Percentiles rank a stretch among this genome's conserved stretches.
Evolutionary conservation across 2,888 invertebrate genomes (phyloP).

Genomic region (Gymnosoma rotundatum): DNA sequence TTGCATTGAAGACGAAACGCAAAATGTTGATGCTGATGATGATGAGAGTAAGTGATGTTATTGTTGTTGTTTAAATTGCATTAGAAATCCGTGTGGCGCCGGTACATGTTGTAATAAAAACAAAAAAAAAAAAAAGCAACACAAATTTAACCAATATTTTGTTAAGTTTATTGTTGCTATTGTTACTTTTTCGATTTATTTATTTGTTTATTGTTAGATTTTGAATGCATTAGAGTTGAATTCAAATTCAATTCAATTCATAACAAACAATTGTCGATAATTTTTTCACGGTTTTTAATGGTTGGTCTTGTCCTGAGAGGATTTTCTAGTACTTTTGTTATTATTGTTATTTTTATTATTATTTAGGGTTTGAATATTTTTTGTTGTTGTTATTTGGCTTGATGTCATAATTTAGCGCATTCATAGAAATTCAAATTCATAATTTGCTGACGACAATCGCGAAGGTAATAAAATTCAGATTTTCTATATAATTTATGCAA

Average conservation of each 20-base stretch:
- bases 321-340: slow-evolving; percentile 42
- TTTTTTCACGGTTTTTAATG: slow-evolving; percentile 77
- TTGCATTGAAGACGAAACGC: slow-evolving; percentile 24
- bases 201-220: slow-evolving; percentile 57
- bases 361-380: slow-evolving; percentile 40
- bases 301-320: slow-evolving; percentile 58
- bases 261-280: slow-evolving; percentile 80
- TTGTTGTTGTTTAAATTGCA: slow-evolving; percentile 58
- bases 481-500: slow-evolving; percentile 79
- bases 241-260: slow-evolving; percentile 71
- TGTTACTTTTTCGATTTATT: slow-evolving; percentile 43
- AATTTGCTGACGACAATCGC: slow-evolving; percentile 66
- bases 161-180: slow-evolving; percentile 49
- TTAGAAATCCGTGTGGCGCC: slow-evolving; percentile 68
- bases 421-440: slow-evolving; percentile 60
- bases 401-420: slow-evolving; percentile 61
- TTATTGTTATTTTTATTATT: slow-evolving; percentile 37
- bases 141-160: slow-evolving; percentile 46
- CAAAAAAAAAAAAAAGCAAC: not conserved
- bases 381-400: slow-evolving; percentile 9
- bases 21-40: not conserved
- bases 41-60: not conserved
- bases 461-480: slow-evolving; percentile 72
- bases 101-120: slow-evolving; percentile 35
- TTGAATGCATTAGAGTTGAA: slow-evolving; percentile 65